phyloP scores from a whole-genome alignment of 1,140 invertebrate genomes.

The Scaptomyza hsui region DNA sequence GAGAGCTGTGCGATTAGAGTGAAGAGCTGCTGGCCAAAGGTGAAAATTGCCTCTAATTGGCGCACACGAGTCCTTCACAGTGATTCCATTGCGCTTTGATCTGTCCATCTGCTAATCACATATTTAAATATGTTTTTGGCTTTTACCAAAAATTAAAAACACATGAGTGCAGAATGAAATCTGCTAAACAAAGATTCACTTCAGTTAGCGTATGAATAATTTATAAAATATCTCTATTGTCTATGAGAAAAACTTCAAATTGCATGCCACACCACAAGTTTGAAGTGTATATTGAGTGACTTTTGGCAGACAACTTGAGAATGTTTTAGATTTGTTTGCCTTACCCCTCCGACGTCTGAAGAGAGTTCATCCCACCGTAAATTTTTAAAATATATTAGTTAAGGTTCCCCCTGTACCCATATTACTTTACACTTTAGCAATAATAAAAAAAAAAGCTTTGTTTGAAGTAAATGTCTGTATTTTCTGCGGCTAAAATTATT shows the following conservation, averaged over 20 bases:
- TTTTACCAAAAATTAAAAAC: neutral
- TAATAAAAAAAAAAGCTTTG: too few relatives aligned
- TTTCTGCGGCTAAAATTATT: neutral
- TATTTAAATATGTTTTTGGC: neutral
- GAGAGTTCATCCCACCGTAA: too few relatives aligned
- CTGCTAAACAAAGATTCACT: neutral
- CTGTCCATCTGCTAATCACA: neutral
- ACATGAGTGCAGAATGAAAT: neutral
- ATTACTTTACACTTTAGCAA: too few relatives aligned
- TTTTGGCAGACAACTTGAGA: neutral
- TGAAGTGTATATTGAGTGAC: neutral
- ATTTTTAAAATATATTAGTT: too few relatives aligned
- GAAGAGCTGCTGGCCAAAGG: neutral
- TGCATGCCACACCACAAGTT: neutral
- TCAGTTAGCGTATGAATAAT: too few relatives aligned
- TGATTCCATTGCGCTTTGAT: slow-evolving; percentile 10
- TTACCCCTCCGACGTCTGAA: too few relatives aligned
- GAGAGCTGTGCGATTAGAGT: neutral
- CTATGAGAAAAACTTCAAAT: neutral
- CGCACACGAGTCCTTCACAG: slow-evolving; percentile 5
- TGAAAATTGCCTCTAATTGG: slow-evolving; percentile 18
- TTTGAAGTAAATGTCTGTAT: too few relatives aligned
- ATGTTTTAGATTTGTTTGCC: neutral
- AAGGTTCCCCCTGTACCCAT: too few relatives aligned
- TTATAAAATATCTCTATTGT: neutral